These are phyloP conservation scores for Serilophus lunatus DNA, from an alignment of 2,113 vertebrate genomes.

Conservation along the genomic window DNA sequence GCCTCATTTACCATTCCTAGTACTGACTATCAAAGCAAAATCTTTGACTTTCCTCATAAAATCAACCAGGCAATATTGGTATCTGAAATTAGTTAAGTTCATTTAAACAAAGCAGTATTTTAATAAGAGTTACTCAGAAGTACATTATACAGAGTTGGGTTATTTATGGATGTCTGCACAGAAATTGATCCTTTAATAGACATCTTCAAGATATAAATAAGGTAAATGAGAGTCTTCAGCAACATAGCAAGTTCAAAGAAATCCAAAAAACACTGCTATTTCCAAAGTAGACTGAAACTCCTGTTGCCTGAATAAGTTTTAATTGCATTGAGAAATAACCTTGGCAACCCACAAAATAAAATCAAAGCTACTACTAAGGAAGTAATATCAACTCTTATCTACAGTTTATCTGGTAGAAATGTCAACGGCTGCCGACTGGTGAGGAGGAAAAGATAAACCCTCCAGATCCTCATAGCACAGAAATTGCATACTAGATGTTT, in stretches of 20 bases:
- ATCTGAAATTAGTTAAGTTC: neutral
- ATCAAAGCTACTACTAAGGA: neutral
- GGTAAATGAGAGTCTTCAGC: neutral
- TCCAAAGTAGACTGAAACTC: neutral
- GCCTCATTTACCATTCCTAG: neutral
- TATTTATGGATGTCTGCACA: neutral
- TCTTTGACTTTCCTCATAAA: neutral
- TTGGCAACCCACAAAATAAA: neutral
- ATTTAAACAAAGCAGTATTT: neutral
- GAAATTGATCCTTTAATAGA: neutral
- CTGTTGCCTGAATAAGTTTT: neutral
- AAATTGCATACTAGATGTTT: constrained; percentile 5
- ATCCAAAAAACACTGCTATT: neutral
- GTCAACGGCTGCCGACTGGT: neutral
- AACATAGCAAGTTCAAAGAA: neutral
- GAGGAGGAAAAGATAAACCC: neutral
- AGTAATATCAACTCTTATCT: neutral
- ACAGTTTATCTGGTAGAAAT: neutral
- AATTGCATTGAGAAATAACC: neutral
- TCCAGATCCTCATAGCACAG: neutral
- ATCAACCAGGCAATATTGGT: neutral
- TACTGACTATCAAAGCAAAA: neutral
- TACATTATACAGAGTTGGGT: neutral
- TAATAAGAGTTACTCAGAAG: neutral
- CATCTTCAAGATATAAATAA: neutral